Evolutionary conservation across 2,113 vertebrate genomes (phyloP).

Genomic region (Myocastor coypus): DNA sequence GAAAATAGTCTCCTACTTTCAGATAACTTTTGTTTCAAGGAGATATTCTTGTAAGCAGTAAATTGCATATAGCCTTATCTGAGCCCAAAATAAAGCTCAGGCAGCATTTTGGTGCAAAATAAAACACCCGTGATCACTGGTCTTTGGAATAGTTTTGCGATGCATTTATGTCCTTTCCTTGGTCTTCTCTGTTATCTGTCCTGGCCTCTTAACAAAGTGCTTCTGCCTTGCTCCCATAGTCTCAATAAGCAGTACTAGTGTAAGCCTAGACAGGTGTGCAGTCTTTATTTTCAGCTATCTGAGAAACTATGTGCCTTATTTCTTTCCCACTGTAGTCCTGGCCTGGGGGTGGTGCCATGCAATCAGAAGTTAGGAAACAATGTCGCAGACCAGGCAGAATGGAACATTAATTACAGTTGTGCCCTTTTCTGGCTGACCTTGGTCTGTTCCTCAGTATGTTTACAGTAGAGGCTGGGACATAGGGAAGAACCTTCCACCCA

Average conservation of each 20-base stretch:
- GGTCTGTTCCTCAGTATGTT: background rate
- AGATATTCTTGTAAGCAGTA: background rate
- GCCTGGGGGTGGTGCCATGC: background rate
- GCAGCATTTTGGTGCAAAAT: background rate
- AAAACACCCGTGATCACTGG: background rate
- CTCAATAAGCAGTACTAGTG: background rate
- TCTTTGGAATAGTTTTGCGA: background rate
- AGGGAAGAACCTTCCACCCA: slow-evolving; percentile 39
- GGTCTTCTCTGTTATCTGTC: background rate
- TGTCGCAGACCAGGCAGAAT: slow-evolving; percentile 30
- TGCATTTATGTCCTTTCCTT: background rate
- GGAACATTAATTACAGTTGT: background rate
- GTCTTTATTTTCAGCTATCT: background rate
- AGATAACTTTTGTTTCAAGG: background rate
- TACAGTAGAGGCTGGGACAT: slow-evolving; percentile 24
- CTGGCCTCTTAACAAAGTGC: background rate
- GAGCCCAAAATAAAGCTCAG: background rate
- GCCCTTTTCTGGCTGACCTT: background rate
- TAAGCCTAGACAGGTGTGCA: background rate
- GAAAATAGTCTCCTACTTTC: background rate
- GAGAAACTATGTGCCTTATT: background rate
- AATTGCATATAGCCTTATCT: background rate
- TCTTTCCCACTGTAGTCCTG: background rate
- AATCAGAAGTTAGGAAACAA: slow-evolving; percentile 17
- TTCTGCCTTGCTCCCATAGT: background rate